Evolutionary conservation across 2,888 invertebrate species (phyloP), one percentile per base, ranked within the genome.

Genomic region (Agrotis ipsilon): DNA sequence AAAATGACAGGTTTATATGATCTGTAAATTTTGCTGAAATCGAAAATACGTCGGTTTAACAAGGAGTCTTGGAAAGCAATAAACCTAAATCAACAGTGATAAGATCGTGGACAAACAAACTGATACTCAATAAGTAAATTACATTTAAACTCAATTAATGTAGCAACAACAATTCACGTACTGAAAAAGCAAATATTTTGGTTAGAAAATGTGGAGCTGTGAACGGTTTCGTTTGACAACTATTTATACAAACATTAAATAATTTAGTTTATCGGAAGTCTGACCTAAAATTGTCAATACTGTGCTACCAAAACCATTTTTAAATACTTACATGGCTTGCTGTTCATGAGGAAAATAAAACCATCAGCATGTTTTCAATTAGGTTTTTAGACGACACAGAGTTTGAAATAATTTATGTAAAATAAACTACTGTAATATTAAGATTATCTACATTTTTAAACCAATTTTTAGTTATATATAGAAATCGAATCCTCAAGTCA

Each of bases 1-100:
- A 1, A 0, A 27, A 27, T 5, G 27, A 3, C 4, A 27, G 2
- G 0, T 3, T 3, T 27, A 5, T 27, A 27, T 27, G 27, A 27
- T 27, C 4, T 27, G 27, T 27, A 27, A 27, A 27, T 27, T 27
- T 4, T 27, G 3, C 2, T 27, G 27, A 27, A 27, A 27, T 27
- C 27, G 27, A 27, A 27, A 2, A 27, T 27, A 27, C 27, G 19
- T 49, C 3, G 19, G 43, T 51, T 48, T 51, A 52, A 55, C 32
- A 24, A 55, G 14, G 13, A 49, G 24, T 61, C 19, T 45, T 55
- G 43, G 63, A 60, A 68, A 75, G 24, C 57, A 75, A 68, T 80
- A 74, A 74, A 63, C 59, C 68, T 61, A 75, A 60, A 75, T 68
- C 59, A 52, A 61, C 48, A 64, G 43, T 39, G 59, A 74, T 80